phyloP scores from a whole-genome alignment of 2,888 invertebrate genomes.

The Kryphioiulus occultus region DNA sequence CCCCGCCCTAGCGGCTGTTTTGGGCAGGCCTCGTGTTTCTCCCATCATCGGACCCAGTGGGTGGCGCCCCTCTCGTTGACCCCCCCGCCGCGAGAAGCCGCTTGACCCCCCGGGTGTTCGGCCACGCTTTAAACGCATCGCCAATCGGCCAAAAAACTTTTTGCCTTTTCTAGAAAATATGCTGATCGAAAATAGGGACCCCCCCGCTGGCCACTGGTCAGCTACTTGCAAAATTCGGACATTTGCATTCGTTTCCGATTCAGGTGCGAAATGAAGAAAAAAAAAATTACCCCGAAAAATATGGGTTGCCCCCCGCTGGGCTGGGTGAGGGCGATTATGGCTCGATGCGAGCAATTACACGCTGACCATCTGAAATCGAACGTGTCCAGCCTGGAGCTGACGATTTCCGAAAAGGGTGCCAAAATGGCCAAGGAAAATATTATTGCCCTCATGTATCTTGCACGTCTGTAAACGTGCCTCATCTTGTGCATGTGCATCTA shows the following conservation, averaged over 20 bases:
- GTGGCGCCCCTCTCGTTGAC: not conserved
- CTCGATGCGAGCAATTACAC: not conserved
- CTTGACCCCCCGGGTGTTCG: too few relatives aligned
- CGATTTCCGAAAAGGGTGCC: not conserved
- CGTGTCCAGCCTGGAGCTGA: not conserved
- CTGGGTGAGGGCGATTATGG: not conserved
- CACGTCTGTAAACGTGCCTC: too few relatives aligned
- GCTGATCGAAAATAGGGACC: not conserved
- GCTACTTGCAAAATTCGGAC: not conserved
- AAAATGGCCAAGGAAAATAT: not conserved
- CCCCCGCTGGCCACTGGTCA: not conserved
- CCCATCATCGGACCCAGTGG: not conserved
- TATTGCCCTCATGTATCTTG: too few relatives aligned
- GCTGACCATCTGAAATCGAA: not conserved
- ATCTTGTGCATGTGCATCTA: too few relatives aligned
- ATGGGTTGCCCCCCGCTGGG: not conserved
- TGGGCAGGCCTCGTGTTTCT: too few relatives aligned
- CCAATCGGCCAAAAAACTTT: too few relatives aligned
- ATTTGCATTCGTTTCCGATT: not conserved
- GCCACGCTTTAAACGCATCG: too few relatives aligned
- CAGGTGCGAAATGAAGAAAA: not conserved
- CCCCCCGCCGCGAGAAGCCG: not conserved
- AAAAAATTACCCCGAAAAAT: not conserved
- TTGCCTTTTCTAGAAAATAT: not conserved
- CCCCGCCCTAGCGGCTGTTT: not conserved